phyloP scores from a whole-genome alignment of 2,113 vertebrate genomes.

The Theropithecus gelada region DNA sequence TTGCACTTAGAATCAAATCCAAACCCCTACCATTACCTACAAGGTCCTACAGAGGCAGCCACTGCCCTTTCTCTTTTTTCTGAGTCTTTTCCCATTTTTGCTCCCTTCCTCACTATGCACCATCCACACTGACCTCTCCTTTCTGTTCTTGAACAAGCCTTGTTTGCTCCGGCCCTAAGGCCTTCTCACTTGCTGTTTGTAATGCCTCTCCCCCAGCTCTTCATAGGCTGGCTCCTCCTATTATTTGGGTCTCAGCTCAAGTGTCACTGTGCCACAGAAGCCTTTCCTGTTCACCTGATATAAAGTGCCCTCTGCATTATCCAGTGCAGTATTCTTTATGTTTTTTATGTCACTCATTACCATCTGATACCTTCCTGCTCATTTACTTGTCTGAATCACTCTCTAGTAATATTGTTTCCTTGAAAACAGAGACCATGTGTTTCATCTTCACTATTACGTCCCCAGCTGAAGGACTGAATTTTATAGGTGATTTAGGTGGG shows the following conservation, averaged over 20 bases:
- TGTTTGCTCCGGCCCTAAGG: fast-evolving
- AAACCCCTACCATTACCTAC: background rate
- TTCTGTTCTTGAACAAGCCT: background rate
- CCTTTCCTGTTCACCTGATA: background rate
- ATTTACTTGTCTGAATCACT: background rate
- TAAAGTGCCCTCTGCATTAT: background rate
- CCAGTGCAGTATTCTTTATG: background rate
- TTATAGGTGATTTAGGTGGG: background rate
- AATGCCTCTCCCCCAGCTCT: background rate
- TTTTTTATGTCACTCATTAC: background rate
- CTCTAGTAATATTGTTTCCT: background rate
- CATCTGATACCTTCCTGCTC: background rate
- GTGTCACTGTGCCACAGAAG: background rate
- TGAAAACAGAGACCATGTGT: background rate
- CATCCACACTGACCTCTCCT: background rate
- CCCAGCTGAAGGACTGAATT: background rate
- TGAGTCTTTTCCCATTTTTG: background rate
- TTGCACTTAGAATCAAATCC: background rate
- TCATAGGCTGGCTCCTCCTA: background rate
- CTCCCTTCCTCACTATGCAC: background rate
- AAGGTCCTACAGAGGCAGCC: background rate
- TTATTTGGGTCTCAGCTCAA: background rate
- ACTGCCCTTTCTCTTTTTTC: background rate
- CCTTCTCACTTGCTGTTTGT: background rate
- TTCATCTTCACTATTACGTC: background rate